phyloP scores from a whole-genome alignment of 2,113 vertebrate species.

The Condylura cristata region DNA sequence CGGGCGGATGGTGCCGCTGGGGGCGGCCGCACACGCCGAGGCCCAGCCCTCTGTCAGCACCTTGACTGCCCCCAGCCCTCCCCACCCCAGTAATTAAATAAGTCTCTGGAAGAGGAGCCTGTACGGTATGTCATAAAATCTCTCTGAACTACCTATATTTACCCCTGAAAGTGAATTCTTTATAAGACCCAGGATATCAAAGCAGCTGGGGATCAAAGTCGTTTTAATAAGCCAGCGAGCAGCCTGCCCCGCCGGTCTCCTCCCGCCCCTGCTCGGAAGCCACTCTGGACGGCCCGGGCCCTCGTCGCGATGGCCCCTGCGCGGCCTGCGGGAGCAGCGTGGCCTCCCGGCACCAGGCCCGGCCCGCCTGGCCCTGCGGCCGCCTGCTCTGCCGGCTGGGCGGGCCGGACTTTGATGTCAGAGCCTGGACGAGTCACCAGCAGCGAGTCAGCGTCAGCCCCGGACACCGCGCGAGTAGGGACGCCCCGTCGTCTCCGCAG shows the following conservation, averaged over 20 bases:
- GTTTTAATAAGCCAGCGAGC: conserved; percentile 99
- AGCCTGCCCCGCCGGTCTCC: conserved; percentile 95
- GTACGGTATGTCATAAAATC: conserved; percentile 94
- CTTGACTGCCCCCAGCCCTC: conserved; percentile 69
- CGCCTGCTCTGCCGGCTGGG: conserved; percentile 81
- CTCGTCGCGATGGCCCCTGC: conserved; percentile 96
- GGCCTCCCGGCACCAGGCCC: conserved; percentile 1
- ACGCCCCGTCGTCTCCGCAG: not conserved
- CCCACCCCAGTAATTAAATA: conserved; percentile 93
- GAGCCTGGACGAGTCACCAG: conserved; percentile 42
- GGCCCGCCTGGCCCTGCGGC: conserved; percentile 43
- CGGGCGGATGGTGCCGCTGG: not conserved
- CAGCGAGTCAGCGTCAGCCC: not conserved
- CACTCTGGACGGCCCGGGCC: conserved; percentile 95
- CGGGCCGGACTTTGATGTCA: conserved; percentile 79
- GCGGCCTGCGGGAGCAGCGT: conserved; percentile 91
- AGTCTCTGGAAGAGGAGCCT: conserved; percentile 92
- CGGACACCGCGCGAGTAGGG: not conserved
- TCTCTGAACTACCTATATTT: conserved; percentile 99
- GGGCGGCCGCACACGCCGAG: conserved; percentile 64
- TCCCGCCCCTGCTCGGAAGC: conserved; percentile 90
- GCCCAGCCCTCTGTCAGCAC: conserved; percentile 81
- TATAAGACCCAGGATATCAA: conserved; percentile 99
- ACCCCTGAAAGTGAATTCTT: conserved; percentile 99
- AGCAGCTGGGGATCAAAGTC: conserved; percentile 97